Evolutionary conservation across 2,888 invertebrate species (phyloP).

Genomic region (Julus scanicus): DNA sequence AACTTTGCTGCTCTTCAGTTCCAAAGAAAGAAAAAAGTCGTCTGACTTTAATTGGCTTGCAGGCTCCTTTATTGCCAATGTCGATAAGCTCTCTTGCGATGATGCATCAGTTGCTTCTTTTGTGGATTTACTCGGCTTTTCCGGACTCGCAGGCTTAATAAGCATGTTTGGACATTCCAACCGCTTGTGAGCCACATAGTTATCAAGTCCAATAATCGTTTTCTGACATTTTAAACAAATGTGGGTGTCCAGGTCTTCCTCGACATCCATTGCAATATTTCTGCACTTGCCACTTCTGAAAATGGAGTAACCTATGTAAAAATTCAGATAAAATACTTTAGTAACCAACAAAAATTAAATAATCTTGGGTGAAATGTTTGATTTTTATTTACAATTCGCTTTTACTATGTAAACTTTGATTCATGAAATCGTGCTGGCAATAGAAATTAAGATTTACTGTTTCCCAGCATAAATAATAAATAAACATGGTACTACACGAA

Average conservation of each 20-base stretch:
- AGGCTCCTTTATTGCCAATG: background rate
- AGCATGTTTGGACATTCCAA: constrained; percentile 70
- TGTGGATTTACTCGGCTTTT: background rate
- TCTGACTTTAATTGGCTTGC: constrained; percentile 10
- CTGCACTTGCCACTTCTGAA: background rate
- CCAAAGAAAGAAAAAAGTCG: constrained; percentile 52
- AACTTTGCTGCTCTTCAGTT: constrained; percentile 40
- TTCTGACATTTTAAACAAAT: constrained; percentile 87
- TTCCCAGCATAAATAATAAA: no score
- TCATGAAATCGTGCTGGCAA: no score
- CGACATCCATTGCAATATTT: constrained; percentile 56
- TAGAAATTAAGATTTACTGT: no score
- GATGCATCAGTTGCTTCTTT: background rate
- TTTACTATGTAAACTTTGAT: no score
- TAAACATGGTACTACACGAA: no score
- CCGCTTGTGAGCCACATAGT: constrained; percentile 86
- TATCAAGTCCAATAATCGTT: constrained; percentile 85
- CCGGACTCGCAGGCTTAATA: background rate
- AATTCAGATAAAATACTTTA: no score
- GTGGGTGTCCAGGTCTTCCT: constrained; percentile 81
- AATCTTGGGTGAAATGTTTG: no score
- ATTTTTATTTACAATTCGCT: no score
- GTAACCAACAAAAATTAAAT: no score
- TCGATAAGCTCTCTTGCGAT: background rate
- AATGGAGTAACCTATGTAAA: background rate